Percentiles rank a stretch among this genome's conserved stretches.
Conservation (phyloP, 2,113 vertebrate species). For the Entomyzon cyanotis region DNA sequence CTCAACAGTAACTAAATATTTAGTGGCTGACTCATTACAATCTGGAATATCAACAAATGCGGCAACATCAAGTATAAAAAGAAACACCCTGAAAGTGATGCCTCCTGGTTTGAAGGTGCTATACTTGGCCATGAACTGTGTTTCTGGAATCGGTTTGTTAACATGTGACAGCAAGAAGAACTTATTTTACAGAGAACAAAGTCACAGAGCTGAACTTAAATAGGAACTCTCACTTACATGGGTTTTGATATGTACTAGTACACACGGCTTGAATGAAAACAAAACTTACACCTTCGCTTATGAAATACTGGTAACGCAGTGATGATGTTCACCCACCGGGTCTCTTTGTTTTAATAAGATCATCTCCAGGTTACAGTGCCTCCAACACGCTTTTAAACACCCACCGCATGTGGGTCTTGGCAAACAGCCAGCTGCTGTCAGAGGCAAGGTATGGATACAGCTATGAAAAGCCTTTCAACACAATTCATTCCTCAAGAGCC, state of each 20-base stretch:
- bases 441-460: slow-evolving; percentile 35
- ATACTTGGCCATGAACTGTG: neutral
- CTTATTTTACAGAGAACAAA: slow-evolving; percentile 50
- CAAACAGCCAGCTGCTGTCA: slow-evolving; percentile 22
- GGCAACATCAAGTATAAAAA: slow-evolving; percentile 31
- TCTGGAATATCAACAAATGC: slow-evolving; percentile 23
- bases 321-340: slow-evolving; percentile 22
- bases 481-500: neutral
- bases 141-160: slow-evolving; percentile 32
- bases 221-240: neutral
- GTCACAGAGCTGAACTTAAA: slow-evolving; percentile 47
- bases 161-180: slow-evolving; percentile 42
- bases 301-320: neutral
- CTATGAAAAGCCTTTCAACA: neutral
- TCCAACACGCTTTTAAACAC: neutral
- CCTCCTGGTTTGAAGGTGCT: slow-evolving; percentile 15
- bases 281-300: slow-evolving; percentile 31
- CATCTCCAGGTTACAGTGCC: slow-evolving; percentile 58
- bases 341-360: slow-evolving; percentile 45
- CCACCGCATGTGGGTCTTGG: slow-evolving; percentile 37
- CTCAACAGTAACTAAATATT: slow-evolving; percentile 10
- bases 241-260: slow-evolving; percentile 21
- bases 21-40: slow-evolving; percentile 1
- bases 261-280: slow-evolving; percentile 16
- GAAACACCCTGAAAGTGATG: slow-evolving; percentile 44